Evolutionary conservation across 2,113 vertebrate genomes (phyloP), one percentile per base, ranked within the genome.

Genomic region (Engystomops pustulosus): DNA sequence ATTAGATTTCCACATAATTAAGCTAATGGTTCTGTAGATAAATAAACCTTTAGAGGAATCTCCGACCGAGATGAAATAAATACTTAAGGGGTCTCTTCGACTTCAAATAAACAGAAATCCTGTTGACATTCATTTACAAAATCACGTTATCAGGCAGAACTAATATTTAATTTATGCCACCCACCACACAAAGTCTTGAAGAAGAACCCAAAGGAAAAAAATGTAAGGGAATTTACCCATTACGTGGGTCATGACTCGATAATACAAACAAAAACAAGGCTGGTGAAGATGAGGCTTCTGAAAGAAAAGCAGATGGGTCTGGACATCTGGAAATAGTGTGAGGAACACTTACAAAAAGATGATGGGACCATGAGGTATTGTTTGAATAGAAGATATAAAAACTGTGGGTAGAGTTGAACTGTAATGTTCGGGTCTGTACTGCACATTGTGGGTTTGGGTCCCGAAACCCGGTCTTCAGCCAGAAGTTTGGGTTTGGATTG

Each of bases 81-180:
- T 58, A 38, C 36, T n/a, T 62, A 44, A 58, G 53, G 38, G 79
- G 18, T 67, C 32, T 69, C 32, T 6, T 3, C 18, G n/a, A 53
- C 14, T 53, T 69, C 62, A 81, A 81, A 81, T 51, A 81, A 68
- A 67, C 45, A 80, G 14, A 81, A 51, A 55, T 34, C n/a, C 65
- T 38, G 67, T 81, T 30, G 38, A 51, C 79, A 38, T n/a, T 36
- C 7, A 67, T 65, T 69, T 70, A 81, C 55, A 41, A 81, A 70
- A 70, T 53, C 45, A 71, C 38, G 20, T 27, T 49, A 70, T 53
- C 30, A 36, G 36, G 45, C 20, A 10, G 36, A 55, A 53, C 49
- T 38, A 47, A 72, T 45, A 72, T 47, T 45, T 72, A 25, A 47
- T 45, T 71, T 47, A 5, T 27, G 41, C 12, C 70, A 72, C 41